A percentile compares a stretch with the other conserved stretches of the same genome.
Conservation (phyloP, 2,113 vertebrate species). For the Psammodynastes pulverulentus region DNA sequence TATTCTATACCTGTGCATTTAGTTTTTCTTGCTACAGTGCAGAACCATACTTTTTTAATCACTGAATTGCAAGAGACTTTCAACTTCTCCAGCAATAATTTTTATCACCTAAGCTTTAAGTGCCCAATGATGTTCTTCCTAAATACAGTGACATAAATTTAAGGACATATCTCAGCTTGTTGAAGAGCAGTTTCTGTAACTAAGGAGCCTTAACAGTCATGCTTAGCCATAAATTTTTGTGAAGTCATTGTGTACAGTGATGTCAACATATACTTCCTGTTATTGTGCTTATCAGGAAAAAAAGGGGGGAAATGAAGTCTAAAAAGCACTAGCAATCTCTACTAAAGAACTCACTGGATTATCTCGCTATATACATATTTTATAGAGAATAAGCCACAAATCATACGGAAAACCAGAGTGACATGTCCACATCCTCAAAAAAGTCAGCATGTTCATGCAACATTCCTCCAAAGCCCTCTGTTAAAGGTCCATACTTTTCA, state of each 20-base stretch:
- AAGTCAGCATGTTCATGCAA: background rate
- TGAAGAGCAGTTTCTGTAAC: background rate
- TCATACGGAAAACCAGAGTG: background rate
- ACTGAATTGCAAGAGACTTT: background rate
- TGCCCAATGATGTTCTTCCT: background rate
- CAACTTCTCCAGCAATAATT: background rate
- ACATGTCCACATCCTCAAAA: background rate
- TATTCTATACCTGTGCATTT: background rate
- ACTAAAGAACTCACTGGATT: background rate
- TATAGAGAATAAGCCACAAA: background rate
- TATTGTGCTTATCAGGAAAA: background rate
- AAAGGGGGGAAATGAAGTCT: background rate
- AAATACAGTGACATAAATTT: background rate
- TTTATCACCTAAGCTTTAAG: background rate
- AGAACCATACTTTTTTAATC: background rate
- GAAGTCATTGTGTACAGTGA: background rate
- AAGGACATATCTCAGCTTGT: background rate
- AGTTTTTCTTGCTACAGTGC: background rate
- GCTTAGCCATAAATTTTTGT: background rate
- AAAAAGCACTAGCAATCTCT: background rate
- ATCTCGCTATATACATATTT: background rate
- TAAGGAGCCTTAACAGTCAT: background rate
- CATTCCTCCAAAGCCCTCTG: background rate
- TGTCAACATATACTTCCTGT: background rate
- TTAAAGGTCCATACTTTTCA: background rate